These are phyloP conservation scores for Zygothrica quintamaculata DNA, from an alignment of 2,888 invertebrate species.

Conservation along the genomic window DNA sequence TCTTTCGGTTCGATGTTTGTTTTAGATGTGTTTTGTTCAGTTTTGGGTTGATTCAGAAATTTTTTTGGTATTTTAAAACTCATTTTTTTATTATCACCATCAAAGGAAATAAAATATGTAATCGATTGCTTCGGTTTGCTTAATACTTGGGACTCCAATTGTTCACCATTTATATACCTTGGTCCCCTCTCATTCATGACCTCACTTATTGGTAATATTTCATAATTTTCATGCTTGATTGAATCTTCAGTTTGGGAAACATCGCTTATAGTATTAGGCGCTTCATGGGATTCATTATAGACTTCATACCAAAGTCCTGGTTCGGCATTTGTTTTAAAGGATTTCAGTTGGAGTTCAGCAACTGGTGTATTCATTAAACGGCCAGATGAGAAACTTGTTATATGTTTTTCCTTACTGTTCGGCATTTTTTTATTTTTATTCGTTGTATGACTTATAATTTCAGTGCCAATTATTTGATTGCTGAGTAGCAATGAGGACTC, in stretches of 20 bases:
- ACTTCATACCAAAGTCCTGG: conserved; percentile 63
- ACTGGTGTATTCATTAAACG: conserved; percentile 61
- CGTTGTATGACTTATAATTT: conserved; percentile 67
- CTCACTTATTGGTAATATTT: not conserved
- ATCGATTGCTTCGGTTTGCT: conserved; percentile 55
- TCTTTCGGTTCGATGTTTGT: not conserved
- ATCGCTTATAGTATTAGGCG: too few relatives aligned
- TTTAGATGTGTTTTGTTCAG: not conserved
- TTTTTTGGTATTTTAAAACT: conserved; percentile 48
- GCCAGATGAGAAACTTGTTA: conserved; percentile 39
- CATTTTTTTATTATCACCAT: conserved; percentile 43
- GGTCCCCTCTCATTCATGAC: conserved; percentile 30
- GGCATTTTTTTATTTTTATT: conserved; percentile 55
- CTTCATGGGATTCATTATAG: conserved; percentile 16
- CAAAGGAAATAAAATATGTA: conserved; percentile 70
- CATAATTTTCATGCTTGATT: not conserved
- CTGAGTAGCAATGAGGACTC: conserved; percentile 68
- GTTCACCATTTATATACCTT: conserved; percentile 59
- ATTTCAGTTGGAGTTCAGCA: conserved; percentile 75
- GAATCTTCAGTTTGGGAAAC: not conserved
- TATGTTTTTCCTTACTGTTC: conserved; percentile 48
- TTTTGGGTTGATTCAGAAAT: conserved; percentile 18
- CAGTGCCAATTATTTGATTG: conserved; percentile 75
- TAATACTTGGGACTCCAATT: conserved; percentile 24
- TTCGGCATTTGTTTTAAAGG: conserved; percentile 58